Percentiles rank a stretch among this genome's conserved stretches.
phyloP scores from a whole-genome alignment of 2,888 invertebrate species.

The Tetragnatha montana region DNA sequence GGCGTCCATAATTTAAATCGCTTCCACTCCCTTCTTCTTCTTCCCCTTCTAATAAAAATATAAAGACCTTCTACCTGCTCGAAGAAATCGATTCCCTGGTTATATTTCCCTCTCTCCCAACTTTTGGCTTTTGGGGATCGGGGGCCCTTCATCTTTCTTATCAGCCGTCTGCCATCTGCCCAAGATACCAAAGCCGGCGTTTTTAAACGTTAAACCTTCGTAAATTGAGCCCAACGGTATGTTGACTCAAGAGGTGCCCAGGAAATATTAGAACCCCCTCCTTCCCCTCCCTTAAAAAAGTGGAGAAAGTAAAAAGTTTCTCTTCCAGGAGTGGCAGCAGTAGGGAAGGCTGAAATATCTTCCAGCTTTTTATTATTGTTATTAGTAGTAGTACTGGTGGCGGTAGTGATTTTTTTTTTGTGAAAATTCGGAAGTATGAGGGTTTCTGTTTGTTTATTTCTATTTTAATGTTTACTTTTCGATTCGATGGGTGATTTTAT shows the following conservation, averaged over 20 bases:
- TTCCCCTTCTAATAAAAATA: conserved; percentile 54
- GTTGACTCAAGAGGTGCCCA: conserved; percentile 59
- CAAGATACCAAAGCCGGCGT: conserved; percentile 49
- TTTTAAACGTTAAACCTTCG: conserved; percentile 65
- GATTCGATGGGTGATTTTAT: background rate
- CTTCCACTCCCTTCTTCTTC: conserved; percentile 12
- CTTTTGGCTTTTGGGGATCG: conserved; percentile 40
- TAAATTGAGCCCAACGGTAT: conserved; percentile 64
- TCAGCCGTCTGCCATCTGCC: conserved; percentile 59
- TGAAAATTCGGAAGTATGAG: background rate
- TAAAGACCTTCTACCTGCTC: conserved; percentile 35
- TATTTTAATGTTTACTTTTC: conserved; percentile 32
- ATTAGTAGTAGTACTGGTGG: no score
- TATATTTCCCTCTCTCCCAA: conserved; percentile 16
- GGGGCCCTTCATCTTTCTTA: conserved; percentile 37
- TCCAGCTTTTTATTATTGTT: no score
- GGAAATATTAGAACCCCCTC: background rate
- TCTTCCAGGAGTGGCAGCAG: background rate
- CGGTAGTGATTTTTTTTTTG: conserved; percentile 17
- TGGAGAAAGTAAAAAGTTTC: conserved; percentile 3
- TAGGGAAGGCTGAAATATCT: conserved; percentile 42
- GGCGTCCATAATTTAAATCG: conserved; percentile 55
- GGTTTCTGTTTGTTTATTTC: conserved; percentile 31
- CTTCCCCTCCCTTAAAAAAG: background rate
- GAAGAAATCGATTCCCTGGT: conserved; percentile 45